Evolutionary conservation across 2,113 vertebrate species (phyloP), one percentile per base, ranked within the genome.

Genomic region (Pleuronectes platessa): DNA sequence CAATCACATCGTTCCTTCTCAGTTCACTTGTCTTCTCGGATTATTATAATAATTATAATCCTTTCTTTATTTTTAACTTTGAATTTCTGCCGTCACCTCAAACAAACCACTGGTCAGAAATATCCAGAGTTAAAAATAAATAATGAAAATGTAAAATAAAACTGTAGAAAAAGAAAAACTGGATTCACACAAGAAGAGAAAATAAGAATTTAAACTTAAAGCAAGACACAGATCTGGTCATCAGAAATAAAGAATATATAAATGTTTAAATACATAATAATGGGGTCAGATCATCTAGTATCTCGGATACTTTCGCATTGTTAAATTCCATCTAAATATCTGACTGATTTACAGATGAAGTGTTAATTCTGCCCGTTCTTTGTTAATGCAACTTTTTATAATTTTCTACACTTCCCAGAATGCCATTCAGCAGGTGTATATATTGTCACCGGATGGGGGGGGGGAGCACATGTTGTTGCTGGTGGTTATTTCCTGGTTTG

Each of bases 341-440:
- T 54, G 45, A 47, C 37, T n/a, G 59, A 31, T 31, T 7, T 31
- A 31, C 31, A 31, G 31, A 31, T 31, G 5, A 31, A 31, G 31
- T 31, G 31, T 31, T 31, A 31, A 7, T 31, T 7, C 6, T 31
- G 5, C 31, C 31, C 31, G 26, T 20, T 60, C 26, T 58, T 61
- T 17, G 3, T 20, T 51, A 20, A 4, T 51, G 6, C 2, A 13
- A 54, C 40, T 42, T 3, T 54, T n/a, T 40, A 47, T 31, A 15
- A 5, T 15, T 23, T 76, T 68, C 61, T 70, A 71, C 62, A 63
- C 61, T 68, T 81, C 74, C 74, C 74, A 78, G 31, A 74, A 81
- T 78, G 61, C 70, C 62, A 14, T 61, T 66, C 61, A 45, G 54
- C 26, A n/a, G 21, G 35, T 65, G 23, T 65, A 15, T 26, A 9